Conservation (phyloP, 2,797 vertebrate genomes). For the Eulemur mongoz region DNA sequence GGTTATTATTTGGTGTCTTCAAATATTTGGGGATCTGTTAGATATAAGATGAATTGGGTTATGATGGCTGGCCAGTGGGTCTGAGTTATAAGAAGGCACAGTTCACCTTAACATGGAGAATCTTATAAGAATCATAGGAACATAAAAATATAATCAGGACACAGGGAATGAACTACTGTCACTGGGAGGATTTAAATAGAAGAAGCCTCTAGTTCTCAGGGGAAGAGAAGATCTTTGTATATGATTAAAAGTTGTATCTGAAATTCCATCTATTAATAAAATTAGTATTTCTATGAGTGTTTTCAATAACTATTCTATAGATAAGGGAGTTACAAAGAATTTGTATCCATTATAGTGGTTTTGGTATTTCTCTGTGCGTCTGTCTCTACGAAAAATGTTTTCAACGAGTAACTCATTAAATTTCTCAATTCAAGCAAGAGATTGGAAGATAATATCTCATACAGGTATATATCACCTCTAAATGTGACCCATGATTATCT, state of each 20-base stretch:
- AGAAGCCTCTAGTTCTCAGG: background rate
- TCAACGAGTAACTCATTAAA: background rate
- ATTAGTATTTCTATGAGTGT: background rate
- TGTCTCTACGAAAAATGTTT: background rate
- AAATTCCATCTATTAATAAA: background rate
- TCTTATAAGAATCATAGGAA: slow-evolving; percentile 5
- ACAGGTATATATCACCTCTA: background rate
- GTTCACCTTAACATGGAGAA: background rate
- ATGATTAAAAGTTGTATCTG: background rate
- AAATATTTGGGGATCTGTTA: background rate
- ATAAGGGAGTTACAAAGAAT: background rate
- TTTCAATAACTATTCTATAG: background rate
- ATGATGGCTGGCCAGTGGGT: background rate
- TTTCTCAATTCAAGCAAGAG: slow-evolving; percentile 1
- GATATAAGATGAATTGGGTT: background rate
- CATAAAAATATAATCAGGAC: background rate
- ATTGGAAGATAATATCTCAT: background rate
- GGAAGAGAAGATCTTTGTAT: background rate
- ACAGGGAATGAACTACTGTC: background rate
- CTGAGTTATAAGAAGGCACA: background rate
- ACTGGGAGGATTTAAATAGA: background rate
- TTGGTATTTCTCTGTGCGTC: background rate
- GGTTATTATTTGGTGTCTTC: background rate
- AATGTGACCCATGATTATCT: background rate
- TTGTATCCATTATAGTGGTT: background rate